Evolutionary conservation across 2,888 invertebrate species (phyloP).

Genomic region (Polydrusus cervinus): DNA sequence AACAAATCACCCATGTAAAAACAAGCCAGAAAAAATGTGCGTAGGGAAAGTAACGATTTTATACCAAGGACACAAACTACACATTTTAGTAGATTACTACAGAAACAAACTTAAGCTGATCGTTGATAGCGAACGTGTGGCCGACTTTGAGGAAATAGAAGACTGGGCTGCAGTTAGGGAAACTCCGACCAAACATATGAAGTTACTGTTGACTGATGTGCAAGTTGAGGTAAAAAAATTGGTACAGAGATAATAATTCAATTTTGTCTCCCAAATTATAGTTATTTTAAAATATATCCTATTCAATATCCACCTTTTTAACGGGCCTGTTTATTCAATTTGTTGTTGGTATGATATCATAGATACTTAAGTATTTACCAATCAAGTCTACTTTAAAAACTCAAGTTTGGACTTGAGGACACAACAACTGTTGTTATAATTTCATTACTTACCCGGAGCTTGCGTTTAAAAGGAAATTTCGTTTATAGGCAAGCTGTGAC

Average conservation of each 20-base stretch:
- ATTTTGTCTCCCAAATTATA: not conserved
- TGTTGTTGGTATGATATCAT: too few species aligned
- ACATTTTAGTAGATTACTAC: slow-evolving; percentile 62
- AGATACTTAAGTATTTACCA: too few species aligned
- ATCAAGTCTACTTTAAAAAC: too few species aligned
- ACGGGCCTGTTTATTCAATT: too few species aligned
- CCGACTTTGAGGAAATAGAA: slow-evolving; percentile 69
- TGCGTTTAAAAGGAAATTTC: too few species aligned
- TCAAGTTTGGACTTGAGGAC: too few species aligned
- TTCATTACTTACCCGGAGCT: too few species aligned
- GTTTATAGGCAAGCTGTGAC: too few species aligned
- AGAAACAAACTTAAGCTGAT: slow-evolving; percentile 68
- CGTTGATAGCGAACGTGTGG: slow-evolving; percentile 71
- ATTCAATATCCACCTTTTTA: too few species aligned
- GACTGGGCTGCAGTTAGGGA: slow-evolving; percentile 78
- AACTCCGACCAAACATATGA: slow-evolving; percentile 77
- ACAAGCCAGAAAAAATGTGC: slow-evolving; percentile 76
- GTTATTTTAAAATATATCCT: not conserved
- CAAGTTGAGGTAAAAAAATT: slow-evolving; percentile 77
- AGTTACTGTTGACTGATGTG: slow-evolving; percentile 78
- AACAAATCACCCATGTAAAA: slow-evolving; percentile 81
- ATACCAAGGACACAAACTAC: slow-evolving; percentile 77
- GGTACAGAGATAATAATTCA: not conserved
- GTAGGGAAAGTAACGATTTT: slow-evolving; percentile 80
- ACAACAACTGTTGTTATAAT: too few species aligned